phyloP scores from a whole-genome alignment of 2,797 vertebrate genomes.

The Siniperca obscura region DNA sequence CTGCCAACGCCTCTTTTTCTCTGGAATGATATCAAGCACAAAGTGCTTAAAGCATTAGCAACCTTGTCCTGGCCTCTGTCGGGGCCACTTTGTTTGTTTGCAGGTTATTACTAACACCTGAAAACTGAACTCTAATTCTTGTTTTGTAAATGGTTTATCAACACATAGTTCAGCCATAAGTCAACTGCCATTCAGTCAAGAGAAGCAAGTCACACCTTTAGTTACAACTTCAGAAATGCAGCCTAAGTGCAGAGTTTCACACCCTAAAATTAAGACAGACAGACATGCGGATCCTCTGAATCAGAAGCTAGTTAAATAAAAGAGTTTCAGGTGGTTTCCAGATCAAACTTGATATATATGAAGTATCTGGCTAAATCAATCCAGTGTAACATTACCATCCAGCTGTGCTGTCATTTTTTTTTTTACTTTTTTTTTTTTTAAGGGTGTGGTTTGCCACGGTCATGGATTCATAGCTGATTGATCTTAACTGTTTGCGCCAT shows the following conservation, averaged over 20 bases:
- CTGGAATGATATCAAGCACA: conserved; percentile 5
- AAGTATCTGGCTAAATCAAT: conserved; percentile 18
- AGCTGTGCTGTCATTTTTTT: conserved; percentile 46
- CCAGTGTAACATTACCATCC: conserved; percentile 40
- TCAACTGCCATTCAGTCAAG: conserved; percentile 4
- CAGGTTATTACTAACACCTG: conserved; percentile 3
- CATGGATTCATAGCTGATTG: conserved; percentile 30
- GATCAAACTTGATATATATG: conserved; percentile 15
- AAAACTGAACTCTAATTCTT: background rate
- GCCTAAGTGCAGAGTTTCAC: background rate
- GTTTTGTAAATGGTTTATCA: conserved; percentile 9
- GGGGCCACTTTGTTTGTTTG: conserved; percentile 12
- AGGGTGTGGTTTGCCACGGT: conserved; percentile 8
- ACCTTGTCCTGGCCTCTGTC: conserved; percentile 7
- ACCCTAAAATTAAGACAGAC: background rate
- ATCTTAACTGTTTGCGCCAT: conserved; percentile 24
- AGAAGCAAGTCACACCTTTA: background rate
- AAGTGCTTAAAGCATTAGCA: conserved; percentile 1
- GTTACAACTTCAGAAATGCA: background rate
- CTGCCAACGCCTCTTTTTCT: background rate
- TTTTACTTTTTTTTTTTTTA: background rate
- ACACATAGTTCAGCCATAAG: background rate
- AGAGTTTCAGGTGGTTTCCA: conserved; percentile 75
- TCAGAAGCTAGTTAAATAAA: background rate
- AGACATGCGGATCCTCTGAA: background rate